Conservation (phyloP, 2,888 invertebrate species). For the Hyposoter didymator region DNA sequence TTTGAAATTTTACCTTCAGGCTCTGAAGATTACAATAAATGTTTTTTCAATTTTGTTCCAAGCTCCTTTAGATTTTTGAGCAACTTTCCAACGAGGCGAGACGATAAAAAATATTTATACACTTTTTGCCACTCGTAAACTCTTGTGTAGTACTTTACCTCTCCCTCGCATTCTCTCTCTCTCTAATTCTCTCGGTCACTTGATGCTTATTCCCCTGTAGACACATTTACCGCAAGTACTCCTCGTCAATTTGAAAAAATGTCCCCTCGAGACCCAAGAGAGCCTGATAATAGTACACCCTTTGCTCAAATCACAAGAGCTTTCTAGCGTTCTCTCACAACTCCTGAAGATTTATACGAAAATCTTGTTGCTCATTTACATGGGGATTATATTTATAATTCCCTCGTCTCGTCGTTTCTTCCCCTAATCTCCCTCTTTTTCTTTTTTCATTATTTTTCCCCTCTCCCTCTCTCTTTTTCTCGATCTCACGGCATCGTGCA, state of each 20-base stretch:
- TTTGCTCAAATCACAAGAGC: slow-evolving; percentile 25
- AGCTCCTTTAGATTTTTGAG: neutral
- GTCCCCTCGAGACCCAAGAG: slow-evolving; percentile 33
- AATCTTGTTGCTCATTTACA: slow-evolving; percentile 37
- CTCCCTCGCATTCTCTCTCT: neutral
- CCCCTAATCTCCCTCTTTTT: slow-evolving; percentile 22
- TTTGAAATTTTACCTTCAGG: neutral
- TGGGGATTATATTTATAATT: slow-evolving; percentile 50
- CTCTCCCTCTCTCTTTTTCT: slow-evolving; percentile 2
- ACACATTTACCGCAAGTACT: slow-evolving; percentile 43
- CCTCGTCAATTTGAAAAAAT: slow-evolving; percentile 46
- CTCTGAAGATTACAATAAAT: neutral
- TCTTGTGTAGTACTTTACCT: neutral
- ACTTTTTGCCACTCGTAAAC: neutral
- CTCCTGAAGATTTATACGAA: slow-evolving; percentile 36
- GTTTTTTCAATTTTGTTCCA: neutral
- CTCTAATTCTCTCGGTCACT: slow-evolving; percentile 12
- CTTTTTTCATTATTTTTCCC: slow-evolving; percentile 6
- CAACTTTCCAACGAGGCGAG: neutral
- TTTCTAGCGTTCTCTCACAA: neutral
- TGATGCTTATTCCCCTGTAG: slow-evolving; percentile 33
- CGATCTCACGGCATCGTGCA: slow-evolving; percentile 45
- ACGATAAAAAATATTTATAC: neutral
- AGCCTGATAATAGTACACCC: slow-evolving; percentile 34
- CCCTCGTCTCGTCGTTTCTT: slow-evolving; percentile 32